Base-by-base conservation (phyloP, 2,113 vertebrate genomes). In the Oriolus oriolus region DNA sequence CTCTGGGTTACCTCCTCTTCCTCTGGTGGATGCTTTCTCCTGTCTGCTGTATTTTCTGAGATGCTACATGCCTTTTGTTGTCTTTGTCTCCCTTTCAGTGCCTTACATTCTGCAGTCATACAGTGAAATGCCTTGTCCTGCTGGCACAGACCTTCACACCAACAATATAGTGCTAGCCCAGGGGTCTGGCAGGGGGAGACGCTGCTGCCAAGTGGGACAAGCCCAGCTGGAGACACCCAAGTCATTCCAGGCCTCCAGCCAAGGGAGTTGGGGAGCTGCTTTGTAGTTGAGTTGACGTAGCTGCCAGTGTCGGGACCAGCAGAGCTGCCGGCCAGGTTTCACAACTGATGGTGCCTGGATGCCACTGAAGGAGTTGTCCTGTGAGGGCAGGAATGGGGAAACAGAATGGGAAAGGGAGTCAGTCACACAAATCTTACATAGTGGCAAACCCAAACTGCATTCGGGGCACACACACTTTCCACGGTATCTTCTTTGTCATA, bases 241-340 rank as follows among this genome's bases (percentile, higher is more conserved):
- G 45, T 90, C 93, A 68, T 93, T 96, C 77, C 91, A 96, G 97
- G 97, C 96, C 78, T 74, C 14, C 39, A 84, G 97, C 97, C 97
- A 97, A 77, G 21, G 84, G 89, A 77, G 27, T 3, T 37, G 42
- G 79, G 44, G 33, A 75, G 28, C 10, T 65, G 59, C 92, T 96
- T 96, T 96, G 81, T 45, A 77, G 65, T 68, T 0, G 7, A 77
- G 39, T 33, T 84, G 93, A 89, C 1, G 10, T 57, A 86, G 50
- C 91, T 91, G 85, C 52, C 26, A 12, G 54, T 66, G 54, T 61
- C 2, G 3, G 53, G 73, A 95, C 73, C 28, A 31, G 28, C 18
- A 54, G 56, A 84, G 61, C 27, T 8, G 10, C 79, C 68, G 87
- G 95, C 95, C 95, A 95, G 80, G 13, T 93, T 96, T 95, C 81